Evolutionary conservation across 1,140 invertebrate genomes (phyloP), one percentile per base, ranked within the genome.

Genomic region (Drosophila chauvacae): DNA sequence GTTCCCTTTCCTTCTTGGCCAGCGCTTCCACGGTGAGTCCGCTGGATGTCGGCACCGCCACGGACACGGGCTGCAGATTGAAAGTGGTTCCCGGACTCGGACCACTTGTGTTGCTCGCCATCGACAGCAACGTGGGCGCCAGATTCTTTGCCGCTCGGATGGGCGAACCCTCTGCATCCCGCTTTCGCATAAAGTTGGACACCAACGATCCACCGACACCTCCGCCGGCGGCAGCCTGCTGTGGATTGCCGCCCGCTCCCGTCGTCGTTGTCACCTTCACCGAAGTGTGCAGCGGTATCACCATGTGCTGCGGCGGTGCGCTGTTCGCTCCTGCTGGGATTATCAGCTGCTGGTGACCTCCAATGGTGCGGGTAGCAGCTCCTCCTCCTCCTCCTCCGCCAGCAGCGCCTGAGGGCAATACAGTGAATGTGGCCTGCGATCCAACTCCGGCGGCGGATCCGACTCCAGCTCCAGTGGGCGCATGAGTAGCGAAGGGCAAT

Each of bases 111-210:
- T 77, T 78, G 51, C 71, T 77, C 23, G 71, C 77, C 80, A 95
- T 91, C 18, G 94, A 91, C 2, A 94, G 91, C 16, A 96, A 76
- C 20, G 95, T 93, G 20, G 95, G 94, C 35, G 93, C 93, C 62
- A 95, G 90, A 90, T 95, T 95, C 71, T 95, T 95, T 10, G 93
- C 94, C 4, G 92, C 93, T 13, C 92, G 82, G 37, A 83, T 96
- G 95, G 96, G 96, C 95, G 93, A 94, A 93, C 86, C 91, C 11
- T 92, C 91, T 0, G 77, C 76, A 68, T 92, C 91, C 4, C 91
- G 90, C 62, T 92, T 92, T 16, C 91, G 84, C 79, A 92, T 81
- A n/a, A 92, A 92, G 42, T 45, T 91, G 7, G 90, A 65, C 4
- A 92, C 84, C 5, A 91, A 60, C 1, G 83, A 48, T n/a, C 45